Evolutionary conservation across 2,888 invertebrate genomes (phyloP).

Genomic region (Drosophila colorata): DNA sequence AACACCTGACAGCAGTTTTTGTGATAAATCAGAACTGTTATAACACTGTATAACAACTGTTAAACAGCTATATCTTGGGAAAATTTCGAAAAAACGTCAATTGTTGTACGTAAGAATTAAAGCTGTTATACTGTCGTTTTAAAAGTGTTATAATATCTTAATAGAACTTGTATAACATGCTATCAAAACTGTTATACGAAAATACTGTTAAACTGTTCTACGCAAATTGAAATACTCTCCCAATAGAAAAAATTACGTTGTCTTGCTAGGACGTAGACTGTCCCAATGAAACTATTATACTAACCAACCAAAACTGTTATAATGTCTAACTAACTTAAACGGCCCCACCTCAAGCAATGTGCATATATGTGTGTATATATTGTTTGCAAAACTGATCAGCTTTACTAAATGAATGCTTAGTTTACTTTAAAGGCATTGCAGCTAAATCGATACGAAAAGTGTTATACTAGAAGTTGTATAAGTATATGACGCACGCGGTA

Average conservation of each 20-base stretch:
- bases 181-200: conserved; percentile 3
- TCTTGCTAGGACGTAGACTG: no score
- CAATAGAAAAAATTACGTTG: no score
- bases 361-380: conserved; percentile 2
- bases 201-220: background rate
- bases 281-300: no score
- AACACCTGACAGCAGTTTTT: background rate
- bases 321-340: background rate
- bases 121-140: background rate
- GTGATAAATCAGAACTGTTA: background rate
- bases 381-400: background rate
- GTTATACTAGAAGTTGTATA: conserved; percentile 13
- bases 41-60: conserved; percentile 1
- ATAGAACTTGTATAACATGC: background rate
- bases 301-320: conserved; percentile 2
- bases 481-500: conserved; percentile 36
- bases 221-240: background rate
- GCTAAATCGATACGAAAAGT: conserved; percentile 24
- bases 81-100: background rate
- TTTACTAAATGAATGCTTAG: no score
- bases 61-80: background rate
- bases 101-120: conserved; percentile 3
- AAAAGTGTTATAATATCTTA: no score
- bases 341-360: background rate
- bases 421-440: background rate